Conservation (phyloP, 2,888 invertebrate genomes). For the Fragum whitleyi region DNA sequence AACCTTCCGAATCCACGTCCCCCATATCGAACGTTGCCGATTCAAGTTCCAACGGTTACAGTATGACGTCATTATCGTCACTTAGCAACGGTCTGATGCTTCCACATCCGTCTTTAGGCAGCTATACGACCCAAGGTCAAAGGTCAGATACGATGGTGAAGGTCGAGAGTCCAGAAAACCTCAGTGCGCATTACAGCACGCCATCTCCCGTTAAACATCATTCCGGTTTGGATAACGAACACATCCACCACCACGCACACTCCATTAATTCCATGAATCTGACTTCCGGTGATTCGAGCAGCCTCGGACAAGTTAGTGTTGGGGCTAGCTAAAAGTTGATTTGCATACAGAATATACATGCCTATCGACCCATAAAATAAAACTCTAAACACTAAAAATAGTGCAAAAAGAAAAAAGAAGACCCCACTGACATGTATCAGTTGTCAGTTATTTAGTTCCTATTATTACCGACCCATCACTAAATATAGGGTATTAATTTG, state of each 20-base stretch:
- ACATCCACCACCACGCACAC: conserved; percentile 62
- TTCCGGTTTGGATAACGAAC: conserved; percentile 62
- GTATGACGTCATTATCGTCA: conserved; percentile 54
- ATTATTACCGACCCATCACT: too few relatives aligned
- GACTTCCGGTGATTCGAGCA: conserved; percentile 55
- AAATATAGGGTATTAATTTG: too few relatives aligned
- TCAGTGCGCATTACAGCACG: conserved; percentile 51
- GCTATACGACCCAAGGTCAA: conserved; percentile 44
- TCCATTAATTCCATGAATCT: conserved; percentile 55
- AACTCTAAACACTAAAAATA: too few relatives aligned
- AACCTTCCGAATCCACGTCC: conserved; percentile 50
- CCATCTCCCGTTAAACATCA: conserved; percentile 58
- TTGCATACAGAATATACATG: too few relatives aligned
- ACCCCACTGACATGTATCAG: too few relatives aligned
- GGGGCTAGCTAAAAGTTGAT: conserved; percentile 57
- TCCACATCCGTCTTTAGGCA: conserved; percentile 38
- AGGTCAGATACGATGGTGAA: conserved; percentile 56
- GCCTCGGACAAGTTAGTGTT: conserved; percentile 67
- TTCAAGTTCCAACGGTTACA: conserved; percentile 47
- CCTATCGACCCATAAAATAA: too few relatives aligned
- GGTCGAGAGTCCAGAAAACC: conserved; percentile 68
- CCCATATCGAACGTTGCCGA: conserved; percentile 31
- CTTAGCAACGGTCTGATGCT: conserved; percentile 57
- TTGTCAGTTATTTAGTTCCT: too few relatives aligned
- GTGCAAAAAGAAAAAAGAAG: too few relatives aligned